These are phyloP conservation scores for Geopemphigus sp. DNA, from an alignment of 1,140 invertebrate genomes.

Conservation along the genomic window DNA sequence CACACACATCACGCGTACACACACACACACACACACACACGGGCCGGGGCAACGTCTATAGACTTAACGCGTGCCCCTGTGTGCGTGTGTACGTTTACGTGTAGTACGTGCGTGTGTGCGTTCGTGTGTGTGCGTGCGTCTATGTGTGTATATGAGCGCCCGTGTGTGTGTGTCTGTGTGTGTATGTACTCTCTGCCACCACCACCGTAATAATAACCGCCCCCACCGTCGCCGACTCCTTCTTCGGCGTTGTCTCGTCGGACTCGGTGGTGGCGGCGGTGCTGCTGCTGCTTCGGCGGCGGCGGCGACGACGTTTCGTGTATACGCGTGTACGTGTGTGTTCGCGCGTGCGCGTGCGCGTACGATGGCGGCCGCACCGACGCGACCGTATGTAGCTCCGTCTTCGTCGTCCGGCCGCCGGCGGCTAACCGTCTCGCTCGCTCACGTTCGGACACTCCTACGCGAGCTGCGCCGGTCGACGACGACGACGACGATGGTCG, in stretches of 20 bases:
- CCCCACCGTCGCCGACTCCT: neutral
- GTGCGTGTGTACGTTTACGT: neutral
- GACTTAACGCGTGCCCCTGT: slow-evolving; percentile 2
- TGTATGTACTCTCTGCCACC: neutral
- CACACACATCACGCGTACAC: neutral
- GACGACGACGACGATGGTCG: no score
- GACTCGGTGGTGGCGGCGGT: neutral
- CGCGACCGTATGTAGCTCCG: neutral
- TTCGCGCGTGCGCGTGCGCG: neutral
- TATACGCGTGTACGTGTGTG: no score
- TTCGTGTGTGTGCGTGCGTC: no score
- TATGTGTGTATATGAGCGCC: neutral
- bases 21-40: neutral
- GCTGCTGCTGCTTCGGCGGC: neutral
- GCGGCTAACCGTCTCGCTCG: slow-evolving; percentile 19
- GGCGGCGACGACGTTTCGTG: neutral
- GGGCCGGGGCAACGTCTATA: slow-evolving; percentile 1
- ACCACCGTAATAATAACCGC: neutral
- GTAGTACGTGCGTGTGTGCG: neutral
- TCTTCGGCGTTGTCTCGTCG: slow-evolving; percentile 18
- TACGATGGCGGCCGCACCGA: slow-evolving; percentile 8
- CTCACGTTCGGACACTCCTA: slow-evolving; percentile 39
- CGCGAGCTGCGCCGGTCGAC: neutral
- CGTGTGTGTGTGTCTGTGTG: slow-evolving; percentile 18
- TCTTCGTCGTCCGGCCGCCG: slow-evolving; percentile 11